Evolutionary conservation across 2,113 vertebrate species (phyloP).

Genomic region (Megaceryle maxima): DNA sequence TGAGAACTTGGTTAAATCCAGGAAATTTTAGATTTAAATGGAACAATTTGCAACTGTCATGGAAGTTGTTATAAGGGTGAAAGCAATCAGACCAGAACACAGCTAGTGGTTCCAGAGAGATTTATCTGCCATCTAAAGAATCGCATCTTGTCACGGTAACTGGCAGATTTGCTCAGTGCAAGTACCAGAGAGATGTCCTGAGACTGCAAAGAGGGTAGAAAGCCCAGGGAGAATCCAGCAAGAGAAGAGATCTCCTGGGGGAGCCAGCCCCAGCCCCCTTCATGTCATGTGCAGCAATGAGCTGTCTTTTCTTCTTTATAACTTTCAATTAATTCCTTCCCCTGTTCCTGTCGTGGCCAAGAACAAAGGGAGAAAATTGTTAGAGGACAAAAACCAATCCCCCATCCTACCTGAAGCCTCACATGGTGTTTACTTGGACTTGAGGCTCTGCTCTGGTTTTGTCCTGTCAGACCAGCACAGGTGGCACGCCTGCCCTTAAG

Average conservation of each 20-base stretch:
- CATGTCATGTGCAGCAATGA: neutral
- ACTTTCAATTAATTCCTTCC: neutral
- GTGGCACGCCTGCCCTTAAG: fast-evolving
- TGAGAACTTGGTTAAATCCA: neutral
- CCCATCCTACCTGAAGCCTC: neutral
- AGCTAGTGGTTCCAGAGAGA: neutral
- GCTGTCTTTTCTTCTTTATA: neutral
- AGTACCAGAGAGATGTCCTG: neutral
- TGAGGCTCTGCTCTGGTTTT: neutral
- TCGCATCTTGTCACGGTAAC: neutral
- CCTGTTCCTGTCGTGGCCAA: neutral
- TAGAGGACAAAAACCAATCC: neutral
- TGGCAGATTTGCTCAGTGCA: neutral
- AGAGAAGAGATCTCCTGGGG: neutral
- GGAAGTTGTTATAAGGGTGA: neutral
- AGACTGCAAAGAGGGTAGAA: neutral
- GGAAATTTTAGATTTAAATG: neutral
- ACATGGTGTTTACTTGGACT: neutral
- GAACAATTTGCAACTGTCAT: neutral
- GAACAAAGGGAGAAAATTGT: neutral
- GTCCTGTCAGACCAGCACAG: fast-evolving
- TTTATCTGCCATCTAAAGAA: neutral
- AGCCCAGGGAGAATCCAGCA: neutral
- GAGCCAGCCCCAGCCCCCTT: neutral
- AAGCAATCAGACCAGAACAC: neutral